phyloP scores from a whole-genome alignment of 2,888 invertebrate genomes.

The Drosophila suboccidentalis region DNA sequence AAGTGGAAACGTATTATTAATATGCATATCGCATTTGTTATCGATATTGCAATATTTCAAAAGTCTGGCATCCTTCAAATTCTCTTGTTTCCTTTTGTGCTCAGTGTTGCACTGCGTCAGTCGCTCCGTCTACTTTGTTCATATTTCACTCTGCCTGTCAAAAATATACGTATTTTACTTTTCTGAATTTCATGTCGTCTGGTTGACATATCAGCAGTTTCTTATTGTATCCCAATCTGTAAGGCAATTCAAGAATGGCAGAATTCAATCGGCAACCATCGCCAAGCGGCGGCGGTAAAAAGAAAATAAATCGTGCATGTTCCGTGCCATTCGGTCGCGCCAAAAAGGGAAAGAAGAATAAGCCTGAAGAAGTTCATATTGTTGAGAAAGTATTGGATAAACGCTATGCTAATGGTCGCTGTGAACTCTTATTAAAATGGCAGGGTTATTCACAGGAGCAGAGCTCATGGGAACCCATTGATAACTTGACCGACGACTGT shows the following conservation, averaged over 20 bases:
- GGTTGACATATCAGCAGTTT: not conserved
- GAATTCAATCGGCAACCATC: not conserved
- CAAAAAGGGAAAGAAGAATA: slow-evolving; percentile 1
- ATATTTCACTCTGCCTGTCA: not conserved
- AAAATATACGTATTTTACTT: not conserved
- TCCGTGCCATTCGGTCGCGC: not conserved
- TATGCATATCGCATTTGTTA: slow-evolving; percentile 1
- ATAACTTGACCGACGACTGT: slow-evolving; percentile 33
- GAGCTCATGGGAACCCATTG: slow-evolving; percentile 55
- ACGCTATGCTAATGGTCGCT: slow-evolving; percentile 32
- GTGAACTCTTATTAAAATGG: slow-evolving; percentile 51
- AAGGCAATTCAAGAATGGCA: slow-evolving; percentile 9
- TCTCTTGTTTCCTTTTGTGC: not conserved
- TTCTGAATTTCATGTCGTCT: not conserved
- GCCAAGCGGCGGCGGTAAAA: not conserved
- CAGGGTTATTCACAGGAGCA: slow-evolving; percentile 1
- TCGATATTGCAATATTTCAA: slow-evolving; percentile 6
- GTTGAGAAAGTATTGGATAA: slow-evolving; percentile 53
- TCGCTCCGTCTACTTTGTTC: not conserved
- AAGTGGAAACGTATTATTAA: not conserved
- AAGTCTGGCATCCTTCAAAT: slow-evolving; percentile 10
- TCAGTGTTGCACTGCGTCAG: slow-evolving; percentile 4
- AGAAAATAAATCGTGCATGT: not conserved
- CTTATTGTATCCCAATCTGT: not conserved
- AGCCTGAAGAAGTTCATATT: not conserved